Percentiles rank a stretch among this genome's conserved stretches.
These are phyloP conservation scores for Cryptocephalus moraei DNA, from an alignment of 2,888 invertebrate species.

Conservation along the genomic window DNA sequence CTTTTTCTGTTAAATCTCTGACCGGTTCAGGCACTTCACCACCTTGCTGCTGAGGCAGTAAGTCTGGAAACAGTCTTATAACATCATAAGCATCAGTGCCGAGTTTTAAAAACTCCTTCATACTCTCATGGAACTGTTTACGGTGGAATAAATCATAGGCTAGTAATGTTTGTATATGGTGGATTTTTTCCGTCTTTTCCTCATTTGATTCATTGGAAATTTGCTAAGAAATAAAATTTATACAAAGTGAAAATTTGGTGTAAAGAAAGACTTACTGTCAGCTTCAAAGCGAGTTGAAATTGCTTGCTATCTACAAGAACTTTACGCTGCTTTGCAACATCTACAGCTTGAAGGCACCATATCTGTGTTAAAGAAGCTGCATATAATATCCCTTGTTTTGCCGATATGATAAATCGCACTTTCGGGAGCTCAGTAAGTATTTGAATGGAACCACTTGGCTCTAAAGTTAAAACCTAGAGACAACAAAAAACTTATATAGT, in stretches of 20 bases:
- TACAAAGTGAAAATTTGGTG: too few relatives aligned
- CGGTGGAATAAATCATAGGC: conserved; percentile 87
- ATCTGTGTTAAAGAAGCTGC: conserved; percentile 80
- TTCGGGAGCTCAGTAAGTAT: conserved; percentile 64
- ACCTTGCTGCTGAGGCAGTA: conserved; percentile 43
- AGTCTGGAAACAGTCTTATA: conserved; percentile 85
- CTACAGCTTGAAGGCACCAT: conserved; percentile 76
- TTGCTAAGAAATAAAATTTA: conserved; percentile 46
- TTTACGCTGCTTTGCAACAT: conserved; percentile 74
- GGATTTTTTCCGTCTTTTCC: conserved; percentile 70
- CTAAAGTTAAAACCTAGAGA: conserved; percentile 62
- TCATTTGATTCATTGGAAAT: conserved; percentile 71
- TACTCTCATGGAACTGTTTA: conserved; percentile 79
- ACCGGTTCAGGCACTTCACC: conserved; percentile 33
- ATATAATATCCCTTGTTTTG: conserved; percentile 71
- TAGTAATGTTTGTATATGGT: conserved; percentile 80
- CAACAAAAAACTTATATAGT: not conserved
- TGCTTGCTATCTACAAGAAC: conserved; percentile 80
- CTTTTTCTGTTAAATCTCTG: conserved; percentile 64
- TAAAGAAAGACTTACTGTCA: conserved; percentile 57
- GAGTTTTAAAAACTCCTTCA: conserved; percentile 82
- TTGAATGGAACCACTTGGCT: conserved; percentile 73
- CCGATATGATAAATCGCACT: conserved; percentile 63
- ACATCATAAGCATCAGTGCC: conserved; percentile 93
- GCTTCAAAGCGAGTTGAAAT: conserved; percentile 84